phyloP scores from a whole-genome alignment of 2,888 invertebrate species.

The Deroplatys truncata region DNA sequence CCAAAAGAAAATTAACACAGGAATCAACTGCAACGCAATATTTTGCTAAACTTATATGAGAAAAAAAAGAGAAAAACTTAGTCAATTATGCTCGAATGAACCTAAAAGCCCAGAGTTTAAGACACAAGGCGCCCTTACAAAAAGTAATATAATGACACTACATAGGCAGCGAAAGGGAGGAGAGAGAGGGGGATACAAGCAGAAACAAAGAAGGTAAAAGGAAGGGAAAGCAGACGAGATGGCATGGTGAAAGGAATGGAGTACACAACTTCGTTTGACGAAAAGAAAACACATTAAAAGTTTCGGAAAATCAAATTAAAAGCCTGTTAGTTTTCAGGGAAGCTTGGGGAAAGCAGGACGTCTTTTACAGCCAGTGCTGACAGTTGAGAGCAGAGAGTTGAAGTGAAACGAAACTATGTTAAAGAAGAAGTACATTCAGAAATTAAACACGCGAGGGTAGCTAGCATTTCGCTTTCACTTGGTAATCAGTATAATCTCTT shows the following conservation, averaged over 20 bases:
- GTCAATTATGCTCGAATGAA: neutral
- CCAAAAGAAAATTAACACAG: neutral
- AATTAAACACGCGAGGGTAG: neutral
- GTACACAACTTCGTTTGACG: neutral
- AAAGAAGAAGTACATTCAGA: neutral
- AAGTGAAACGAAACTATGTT: too few species aligned
- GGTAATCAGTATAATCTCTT: too few species aligned
- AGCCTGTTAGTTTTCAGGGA: neutral
- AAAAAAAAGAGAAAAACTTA: neutral
- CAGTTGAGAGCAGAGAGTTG: neutral
- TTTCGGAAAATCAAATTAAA: neutral
- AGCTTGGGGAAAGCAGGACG: neutral
- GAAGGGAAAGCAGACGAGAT: neutral
- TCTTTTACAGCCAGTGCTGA: neutral
- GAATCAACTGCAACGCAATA: neutral
- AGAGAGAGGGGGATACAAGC: neutral
- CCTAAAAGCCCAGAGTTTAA: neutral
- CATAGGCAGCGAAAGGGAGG: neutral
- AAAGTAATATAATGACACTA: neutral
- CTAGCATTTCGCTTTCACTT: neutral
- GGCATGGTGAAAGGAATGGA: neutral
- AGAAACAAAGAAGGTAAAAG: neutral
- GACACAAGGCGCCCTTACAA: neutral
- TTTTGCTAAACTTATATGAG: neutral
- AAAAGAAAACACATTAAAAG: neutral